Conservation (phyloP, 30 jellyfish, hydroid and myxozoan genomes). For the Hydractinia echinata region DNA sequence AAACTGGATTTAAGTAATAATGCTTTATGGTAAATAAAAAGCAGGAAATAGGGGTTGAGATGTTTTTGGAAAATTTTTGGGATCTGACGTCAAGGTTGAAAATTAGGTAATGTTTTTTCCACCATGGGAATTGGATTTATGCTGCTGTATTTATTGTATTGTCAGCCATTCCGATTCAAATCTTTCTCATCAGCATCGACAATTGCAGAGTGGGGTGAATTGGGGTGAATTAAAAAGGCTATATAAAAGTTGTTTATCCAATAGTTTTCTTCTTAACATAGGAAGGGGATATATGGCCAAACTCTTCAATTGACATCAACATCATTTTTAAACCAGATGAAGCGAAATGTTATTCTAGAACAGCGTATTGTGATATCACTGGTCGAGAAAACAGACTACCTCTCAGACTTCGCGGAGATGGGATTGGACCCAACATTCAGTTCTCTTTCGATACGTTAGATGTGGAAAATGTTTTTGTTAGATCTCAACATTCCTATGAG, state of each 20-base stretch:
- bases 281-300: constrained; percentile 99
- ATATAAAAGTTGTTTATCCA: neutral
- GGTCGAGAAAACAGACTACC: constrained; percentile 96
- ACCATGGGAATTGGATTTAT: no score
- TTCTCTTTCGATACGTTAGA: constrained; percentile 88
- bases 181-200: no score
- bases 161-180: no score
- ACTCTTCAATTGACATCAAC: constrained; percentile 69
- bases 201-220: no score
- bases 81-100: no score
- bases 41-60: no score
- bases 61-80: no score
- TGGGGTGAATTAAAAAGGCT: neutral
- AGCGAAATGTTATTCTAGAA: constrained; percentile 70
- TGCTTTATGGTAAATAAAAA: no score
- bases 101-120: no score
- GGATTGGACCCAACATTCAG: constrained; percentile 75
- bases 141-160: no score
- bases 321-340: constrained; percentile 89
- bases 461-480: constrained; percentile 70
- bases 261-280: constrained; percentile 7
- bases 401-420: constrained; percentile 82
- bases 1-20: neutral
- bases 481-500: constrained; percentile 94
- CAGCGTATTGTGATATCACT: constrained; percentile 87